Evolutionary conservation across 2,797 vertebrate genomes (phyloP).

Genomic region (Coregonus suidteri): DNA sequence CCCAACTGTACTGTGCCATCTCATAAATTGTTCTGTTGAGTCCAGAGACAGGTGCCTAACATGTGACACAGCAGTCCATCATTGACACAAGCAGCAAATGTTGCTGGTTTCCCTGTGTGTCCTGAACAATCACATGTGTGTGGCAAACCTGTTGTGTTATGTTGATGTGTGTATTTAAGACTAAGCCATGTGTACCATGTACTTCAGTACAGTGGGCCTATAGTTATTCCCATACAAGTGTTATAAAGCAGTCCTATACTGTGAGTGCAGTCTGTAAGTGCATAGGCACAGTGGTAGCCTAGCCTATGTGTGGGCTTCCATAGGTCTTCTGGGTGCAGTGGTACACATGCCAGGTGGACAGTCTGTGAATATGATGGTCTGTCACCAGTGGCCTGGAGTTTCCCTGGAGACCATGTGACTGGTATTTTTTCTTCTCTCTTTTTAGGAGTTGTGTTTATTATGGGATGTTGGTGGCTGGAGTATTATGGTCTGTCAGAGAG

Average conservation of each 20-base stretch:
- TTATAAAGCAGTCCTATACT: constrained; percentile 5
- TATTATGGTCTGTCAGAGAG: constrained; percentile 81
- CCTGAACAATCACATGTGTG: not conserved
- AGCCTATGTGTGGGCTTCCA: constrained; percentile 25
- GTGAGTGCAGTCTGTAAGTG: constrained; percentile 5
- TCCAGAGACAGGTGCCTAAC: not conserved
- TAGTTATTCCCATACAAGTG: not conserved
- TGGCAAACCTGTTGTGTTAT: constrained; percentile 1
- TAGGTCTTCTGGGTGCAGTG: constrained; percentile 48
- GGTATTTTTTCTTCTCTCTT: constrained; percentile 67
- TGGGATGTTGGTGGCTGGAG: constrained; percentile 79
- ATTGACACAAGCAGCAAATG: not conserved
- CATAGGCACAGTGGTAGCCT: not conserved
- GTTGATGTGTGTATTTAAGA: not conserved
- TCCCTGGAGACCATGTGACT: constrained; percentile 79
- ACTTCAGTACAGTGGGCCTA: not conserved
- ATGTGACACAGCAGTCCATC: not conserved
- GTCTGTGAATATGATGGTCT: constrained; percentile 78
- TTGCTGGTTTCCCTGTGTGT: not conserved
- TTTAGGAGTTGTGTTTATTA: constrained; percentile 80
- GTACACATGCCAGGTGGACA: constrained; percentile 66
- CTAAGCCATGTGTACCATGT: not conserved
- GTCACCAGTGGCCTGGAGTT: constrained; percentile 77
- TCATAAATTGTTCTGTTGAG: not conserved
- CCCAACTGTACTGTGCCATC: not conserved